Conservation (phyloP, 1,140 invertebrate genomes). For the Procambarus clarkii region DNA sequence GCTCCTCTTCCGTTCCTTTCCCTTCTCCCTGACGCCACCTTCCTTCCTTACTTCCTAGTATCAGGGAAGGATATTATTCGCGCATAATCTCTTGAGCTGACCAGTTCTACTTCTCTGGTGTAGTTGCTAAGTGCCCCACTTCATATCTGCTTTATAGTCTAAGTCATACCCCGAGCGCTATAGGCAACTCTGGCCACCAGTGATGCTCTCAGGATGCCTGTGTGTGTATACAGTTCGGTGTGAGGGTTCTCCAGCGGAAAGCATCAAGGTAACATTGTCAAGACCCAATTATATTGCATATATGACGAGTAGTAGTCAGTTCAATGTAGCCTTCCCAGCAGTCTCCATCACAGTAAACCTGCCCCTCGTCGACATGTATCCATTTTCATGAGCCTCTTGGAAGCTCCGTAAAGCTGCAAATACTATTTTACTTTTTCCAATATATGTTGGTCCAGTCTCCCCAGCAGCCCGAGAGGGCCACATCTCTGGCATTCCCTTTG, state of each 20-base stretch:
- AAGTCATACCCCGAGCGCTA: neutral
- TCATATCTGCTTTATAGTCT: neutral
- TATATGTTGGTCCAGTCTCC: neutral
- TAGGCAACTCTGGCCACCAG: neutral
- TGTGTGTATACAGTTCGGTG: too few relatives aligned
- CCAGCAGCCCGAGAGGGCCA: too few relatives aligned
- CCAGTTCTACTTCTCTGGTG: neutral
- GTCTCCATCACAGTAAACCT: neutral
- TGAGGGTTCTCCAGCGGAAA: too few relatives aligned
- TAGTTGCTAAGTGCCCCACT: neutral
- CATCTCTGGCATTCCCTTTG: neutral
- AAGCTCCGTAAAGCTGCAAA: neutral
- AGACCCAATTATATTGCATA: too few relatives aligned
- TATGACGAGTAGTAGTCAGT: too few relatives aligned
- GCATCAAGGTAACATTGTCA: too few relatives aligned
- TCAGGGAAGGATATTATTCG: too few relatives aligned
- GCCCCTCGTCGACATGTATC: neutral
- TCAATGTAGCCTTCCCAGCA: too few relatives aligned
- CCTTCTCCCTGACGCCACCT: neutral
- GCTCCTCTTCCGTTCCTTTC: neutral
- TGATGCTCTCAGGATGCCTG: neutral
- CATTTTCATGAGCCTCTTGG: constrained; percentile 24
- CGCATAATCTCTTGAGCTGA: neutral
- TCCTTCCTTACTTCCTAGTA: too few relatives aligned
- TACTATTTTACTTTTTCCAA: neutral